A percentile compares a stretch with the other conserved stretches of the same genome.
These are phyloP conservation scores for Sthenelais limicola DNA, from an alignment of 2,888 invertebrate species.

Conservation along the genomic window DNA sequence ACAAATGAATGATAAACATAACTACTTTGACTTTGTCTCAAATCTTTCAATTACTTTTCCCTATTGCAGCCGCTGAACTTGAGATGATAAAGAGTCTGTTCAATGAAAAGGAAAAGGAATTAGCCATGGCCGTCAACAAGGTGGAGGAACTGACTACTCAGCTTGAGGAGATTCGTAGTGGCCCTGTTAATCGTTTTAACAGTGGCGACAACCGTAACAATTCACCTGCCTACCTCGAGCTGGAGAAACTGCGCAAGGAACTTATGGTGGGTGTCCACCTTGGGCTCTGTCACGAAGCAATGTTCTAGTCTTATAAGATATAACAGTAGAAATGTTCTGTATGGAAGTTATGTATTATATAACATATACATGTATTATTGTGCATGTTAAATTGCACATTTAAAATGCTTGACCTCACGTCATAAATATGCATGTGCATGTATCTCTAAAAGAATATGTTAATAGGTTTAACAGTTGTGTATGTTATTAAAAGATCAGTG, in stretches of 20 bases:
- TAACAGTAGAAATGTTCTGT: not conserved
- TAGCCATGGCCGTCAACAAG: constrained; percentile 96
- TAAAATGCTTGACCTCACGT: too few relatives aligned
- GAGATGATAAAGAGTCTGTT: constrained; percentile 96
- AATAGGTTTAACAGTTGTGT: too few relatives aligned
- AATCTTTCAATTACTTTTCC: not conserved
- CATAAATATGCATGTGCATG: too few relatives aligned
- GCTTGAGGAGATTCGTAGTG: constrained; percentile 87
- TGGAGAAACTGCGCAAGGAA: constrained; percentile 92
- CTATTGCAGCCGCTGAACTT: constrained; percentile 79
- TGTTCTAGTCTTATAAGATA: too few relatives aligned
- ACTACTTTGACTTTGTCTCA: not conserved
- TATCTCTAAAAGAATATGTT: too few relatives aligned
- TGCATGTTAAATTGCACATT: not conserved
- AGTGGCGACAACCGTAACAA: constrained; percentile 56
- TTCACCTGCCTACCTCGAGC: constrained; percentile 76
- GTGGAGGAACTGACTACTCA: constrained; percentile 96
- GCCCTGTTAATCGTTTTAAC: constrained; percentile 64
- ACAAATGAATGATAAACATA: too few relatives aligned
- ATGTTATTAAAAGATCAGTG: too few relatives aligned
- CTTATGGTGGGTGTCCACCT: constrained; percentile 86
- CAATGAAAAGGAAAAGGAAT: constrained; percentile 97
- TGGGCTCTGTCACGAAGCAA: too few relatives aligned
- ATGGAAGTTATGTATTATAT: not conserved
- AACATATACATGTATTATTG: not conserved